Conservation (phyloP, 37 sponge, comb jelly and placozoan species). For the Crambe crambe region DNA sequence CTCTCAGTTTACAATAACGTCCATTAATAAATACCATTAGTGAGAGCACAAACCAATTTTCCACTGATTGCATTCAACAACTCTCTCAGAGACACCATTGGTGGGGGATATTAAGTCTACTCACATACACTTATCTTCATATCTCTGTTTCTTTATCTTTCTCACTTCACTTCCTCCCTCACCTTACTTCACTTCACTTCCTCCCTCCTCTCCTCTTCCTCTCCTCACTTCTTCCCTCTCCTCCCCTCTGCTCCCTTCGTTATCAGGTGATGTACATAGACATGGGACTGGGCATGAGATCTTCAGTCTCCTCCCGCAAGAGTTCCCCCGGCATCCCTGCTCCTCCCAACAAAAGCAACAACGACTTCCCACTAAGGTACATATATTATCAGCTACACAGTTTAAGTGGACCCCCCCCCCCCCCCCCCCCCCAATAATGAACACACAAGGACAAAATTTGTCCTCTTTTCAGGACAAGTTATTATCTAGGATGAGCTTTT, state of each 20-base stretch:
- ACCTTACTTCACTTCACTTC: neutral
- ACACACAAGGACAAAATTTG: too few species aligned
- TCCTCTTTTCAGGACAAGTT: too few species aligned
- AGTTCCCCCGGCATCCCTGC: conserved; percentile 37
- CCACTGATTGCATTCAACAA: too few species aligned
- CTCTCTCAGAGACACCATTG: too few species aligned
- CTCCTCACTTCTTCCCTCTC: neutral
- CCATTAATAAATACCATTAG: too few species aligned
- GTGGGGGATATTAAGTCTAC: too few species aligned
- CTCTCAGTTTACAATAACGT: too few species aligned
- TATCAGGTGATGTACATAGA: conserved; percentile 36
- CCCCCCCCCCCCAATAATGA: too few species aligned
- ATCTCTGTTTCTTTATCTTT: neutral
- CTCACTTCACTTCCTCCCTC: neutral
- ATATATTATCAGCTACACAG: too few species aligned
- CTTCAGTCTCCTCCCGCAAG: conserved; percentile 10
- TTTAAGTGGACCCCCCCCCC: too few species aligned
- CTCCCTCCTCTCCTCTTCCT: neutral
- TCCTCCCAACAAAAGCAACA: conserved; percentile 74
- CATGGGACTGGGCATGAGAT: conserved; percentile 6
- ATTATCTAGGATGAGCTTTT: too few species aligned
- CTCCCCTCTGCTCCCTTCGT: neutral
- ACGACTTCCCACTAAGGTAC: conserved; percentile 73
- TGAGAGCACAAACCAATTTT: too few species aligned
- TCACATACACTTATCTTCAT: neutral